phyloP scores from a whole-genome alignment of 2,888 invertebrate genomes.

The Arge pagana region DNA sequence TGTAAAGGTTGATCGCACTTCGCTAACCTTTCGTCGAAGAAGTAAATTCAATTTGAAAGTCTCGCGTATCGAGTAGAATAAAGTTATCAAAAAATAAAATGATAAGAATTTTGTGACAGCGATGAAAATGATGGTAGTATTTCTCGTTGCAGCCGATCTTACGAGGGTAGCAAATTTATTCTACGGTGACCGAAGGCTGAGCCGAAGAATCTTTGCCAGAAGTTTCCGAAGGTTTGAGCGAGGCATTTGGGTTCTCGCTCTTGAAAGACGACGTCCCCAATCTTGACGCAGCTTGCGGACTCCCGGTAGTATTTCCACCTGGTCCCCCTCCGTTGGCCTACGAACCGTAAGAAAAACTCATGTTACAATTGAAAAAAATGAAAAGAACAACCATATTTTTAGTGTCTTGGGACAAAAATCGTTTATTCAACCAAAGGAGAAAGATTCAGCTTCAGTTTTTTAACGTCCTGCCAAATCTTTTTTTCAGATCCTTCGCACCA shows the following conservation, averaged over 20 bases:
- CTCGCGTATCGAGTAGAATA: too few relatives aligned
- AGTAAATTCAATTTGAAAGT: too few relatives aligned
- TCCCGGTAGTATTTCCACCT: slow-evolving; percentile 32
- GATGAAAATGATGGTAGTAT: too few relatives aligned
- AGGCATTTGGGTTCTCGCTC: slow-evolving; percentile 32
- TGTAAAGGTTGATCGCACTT: too few relatives aligned
- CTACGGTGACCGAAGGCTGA: slow-evolving; percentile 31
- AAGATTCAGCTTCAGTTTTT: background rate
- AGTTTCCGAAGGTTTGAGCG: slow-evolving; percentile 33
- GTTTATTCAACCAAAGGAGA: too few relatives aligned
- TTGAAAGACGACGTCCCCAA: slow-evolving; percentile 38
- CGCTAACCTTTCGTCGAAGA: too few relatives aligned
- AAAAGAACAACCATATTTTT: background rate
- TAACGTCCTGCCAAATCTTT: too few relatives aligned
- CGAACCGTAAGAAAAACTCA: background rate
- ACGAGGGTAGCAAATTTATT: too few relatives aligned
- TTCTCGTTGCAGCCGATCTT: too few relatives aligned
- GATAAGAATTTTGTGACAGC: too few relatives aligned
- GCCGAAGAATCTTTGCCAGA: slow-evolving; percentile 35
- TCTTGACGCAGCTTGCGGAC: slow-evolving; percentile 33
- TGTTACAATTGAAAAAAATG: background rate
- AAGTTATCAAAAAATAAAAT: too few relatives aligned
- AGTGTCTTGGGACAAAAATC: background rate
- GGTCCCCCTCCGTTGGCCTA: slow-evolving; percentile 38
- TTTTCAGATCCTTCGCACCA: too few relatives aligned